Conservation (phyloP, 2,888 invertebrate genomes). For the Gerosis bhagava region DNA sequence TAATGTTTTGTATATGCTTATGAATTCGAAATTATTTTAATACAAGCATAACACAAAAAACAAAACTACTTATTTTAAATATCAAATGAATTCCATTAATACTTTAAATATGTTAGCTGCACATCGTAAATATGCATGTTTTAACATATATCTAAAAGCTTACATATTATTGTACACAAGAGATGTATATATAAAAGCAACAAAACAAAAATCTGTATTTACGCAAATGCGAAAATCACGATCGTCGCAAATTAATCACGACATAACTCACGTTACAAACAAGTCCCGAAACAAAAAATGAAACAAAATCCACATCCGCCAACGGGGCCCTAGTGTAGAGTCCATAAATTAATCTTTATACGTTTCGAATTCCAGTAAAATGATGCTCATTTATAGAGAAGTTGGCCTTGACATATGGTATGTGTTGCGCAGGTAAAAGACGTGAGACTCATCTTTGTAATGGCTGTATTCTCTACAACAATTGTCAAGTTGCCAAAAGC, state of each 20-base stretch:
- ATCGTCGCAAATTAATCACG: too few species aligned
- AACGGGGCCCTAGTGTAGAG: slow-evolving; percentile 18
- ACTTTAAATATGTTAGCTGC: too few species aligned
- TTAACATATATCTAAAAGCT: too few species aligned
- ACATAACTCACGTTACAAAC: slow-evolving; percentile 2
- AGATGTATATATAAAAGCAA: too few species aligned
- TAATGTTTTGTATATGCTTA: too few species aligned
- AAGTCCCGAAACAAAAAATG: slow-evolving; percentile 30
- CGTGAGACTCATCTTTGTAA: slow-evolving; percentile 39
- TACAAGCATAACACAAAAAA: too few species aligned
- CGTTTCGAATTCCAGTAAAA: slow-evolving; percentile 32
- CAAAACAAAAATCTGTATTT: not conserved
- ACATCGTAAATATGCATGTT: too few species aligned
- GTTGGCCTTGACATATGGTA: slow-evolving; percentile 59
- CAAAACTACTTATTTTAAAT: too few species aligned
- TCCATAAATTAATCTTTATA: slow-evolving; percentile 24
- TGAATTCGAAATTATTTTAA: too few species aligned
- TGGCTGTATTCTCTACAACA: slow-evolving; percentile 41
- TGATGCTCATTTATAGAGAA: slow-evolving; percentile 36
- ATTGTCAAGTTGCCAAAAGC: slow-evolving; percentile 41
- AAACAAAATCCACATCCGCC: slow-evolving; percentile 7
- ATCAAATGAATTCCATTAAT: too few species aligned
- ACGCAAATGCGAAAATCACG: slow-evolving; percentile 5
- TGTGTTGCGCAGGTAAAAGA: slow-evolving; percentile 58
- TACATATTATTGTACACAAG: too few species aligned